A percentile compares a stretch with the other conserved stretches of the same genome.
phyloP scores from a whole-genome alignment of 2,113 vertebrate species.

The Mesembrinibis cayennensis region DNA sequence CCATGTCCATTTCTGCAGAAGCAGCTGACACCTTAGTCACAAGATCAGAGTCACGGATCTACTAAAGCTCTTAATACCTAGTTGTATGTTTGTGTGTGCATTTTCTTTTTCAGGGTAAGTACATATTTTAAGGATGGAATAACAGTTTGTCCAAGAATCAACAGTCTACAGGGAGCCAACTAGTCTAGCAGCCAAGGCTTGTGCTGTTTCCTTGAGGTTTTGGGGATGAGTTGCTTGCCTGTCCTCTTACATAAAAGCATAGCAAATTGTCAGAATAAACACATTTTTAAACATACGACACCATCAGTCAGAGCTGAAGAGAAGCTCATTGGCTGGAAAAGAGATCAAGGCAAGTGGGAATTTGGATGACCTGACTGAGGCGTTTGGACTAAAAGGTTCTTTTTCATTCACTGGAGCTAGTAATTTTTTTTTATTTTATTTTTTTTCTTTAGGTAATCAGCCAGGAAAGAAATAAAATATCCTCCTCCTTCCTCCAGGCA shows the following conservation, averaged over 20 bases:
- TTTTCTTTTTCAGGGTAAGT: constrained; percentile 58
- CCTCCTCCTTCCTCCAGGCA: not conserved
- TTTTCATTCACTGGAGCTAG: constrained; percentile 56
- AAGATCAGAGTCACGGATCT: constrained; percentile 42
- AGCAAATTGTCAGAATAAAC: constrained; percentile 66
- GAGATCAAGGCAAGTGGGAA: constrained; percentile 48
- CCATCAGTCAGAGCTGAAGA: constrained; percentile 34
- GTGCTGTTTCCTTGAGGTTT: constrained; percentile 58
- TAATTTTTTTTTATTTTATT: not conserved
- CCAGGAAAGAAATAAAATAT: constrained; percentile 14
- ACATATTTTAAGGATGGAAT: constrained; percentile 61
- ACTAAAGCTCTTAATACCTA: constrained; percentile 46
- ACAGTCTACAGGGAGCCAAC: constrained; percentile 47
- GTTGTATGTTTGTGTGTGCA: constrained; percentile 48
- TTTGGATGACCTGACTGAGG: constrained; percentile 26
- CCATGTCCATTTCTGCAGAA: constrained; percentile 15
- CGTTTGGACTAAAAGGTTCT: constrained; percentile 13
- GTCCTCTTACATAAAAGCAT: constrained; percentile 60
- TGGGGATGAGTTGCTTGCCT: constrained; percentile 40
- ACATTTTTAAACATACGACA: constrained; percentile 53
- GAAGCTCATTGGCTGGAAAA: constrained; percentile 54
- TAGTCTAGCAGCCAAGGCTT: constrained; percentile 44
- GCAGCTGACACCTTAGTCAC: constrained; percentile 63
- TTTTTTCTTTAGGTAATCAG: not conserved
- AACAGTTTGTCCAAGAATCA: constrained; percentile 56